phyloP scores from a whole-genome alignment of 37 sponge, comb jelly and placozoan species.

The Oopsacas minuta region DNA sequence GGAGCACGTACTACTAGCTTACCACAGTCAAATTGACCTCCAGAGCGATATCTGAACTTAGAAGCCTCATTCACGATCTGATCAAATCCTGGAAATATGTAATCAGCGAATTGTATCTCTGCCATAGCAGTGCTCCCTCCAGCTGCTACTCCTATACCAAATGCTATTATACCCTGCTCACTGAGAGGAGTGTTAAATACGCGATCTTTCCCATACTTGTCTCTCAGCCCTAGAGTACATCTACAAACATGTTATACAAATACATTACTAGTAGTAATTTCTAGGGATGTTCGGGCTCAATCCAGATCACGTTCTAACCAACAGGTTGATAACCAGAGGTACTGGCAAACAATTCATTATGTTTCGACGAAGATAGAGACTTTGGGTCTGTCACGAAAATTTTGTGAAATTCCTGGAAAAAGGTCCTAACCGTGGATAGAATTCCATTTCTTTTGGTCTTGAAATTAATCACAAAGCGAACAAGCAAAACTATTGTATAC shows the following conservation, averaged over 20 bases:
- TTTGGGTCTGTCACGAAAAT: no score
- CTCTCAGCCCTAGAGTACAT: constrained; percentile 72
- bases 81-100: constrained; percentile 94
- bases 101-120: constrained; percentile 99
- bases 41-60: constrained; percentile 90
- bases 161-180: constrained; percentile 92
- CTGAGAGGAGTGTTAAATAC: constrained; percentile 90
- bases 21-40: constrained; percentile 77
- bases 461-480: no score
- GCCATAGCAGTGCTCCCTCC: constrained; percentile 90
- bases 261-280: no score
- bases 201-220: constrained; percentile 74
- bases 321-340: neutral
- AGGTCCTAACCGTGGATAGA: no score
- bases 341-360: no score
- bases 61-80: constrained; percentile 92
- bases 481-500: no score
- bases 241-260: no score
- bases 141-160: constrained; percentile 85
- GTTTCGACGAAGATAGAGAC: no score
- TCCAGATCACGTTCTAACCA: neutral
- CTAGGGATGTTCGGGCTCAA: neutral
- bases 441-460: no score
- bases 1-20: constrained; percentile 75
- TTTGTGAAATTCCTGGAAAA: no score